Evolutionary conservation across 2,113 vertebrate genomes (phyloP).

Genomic region (Natator depressus): DNA sequence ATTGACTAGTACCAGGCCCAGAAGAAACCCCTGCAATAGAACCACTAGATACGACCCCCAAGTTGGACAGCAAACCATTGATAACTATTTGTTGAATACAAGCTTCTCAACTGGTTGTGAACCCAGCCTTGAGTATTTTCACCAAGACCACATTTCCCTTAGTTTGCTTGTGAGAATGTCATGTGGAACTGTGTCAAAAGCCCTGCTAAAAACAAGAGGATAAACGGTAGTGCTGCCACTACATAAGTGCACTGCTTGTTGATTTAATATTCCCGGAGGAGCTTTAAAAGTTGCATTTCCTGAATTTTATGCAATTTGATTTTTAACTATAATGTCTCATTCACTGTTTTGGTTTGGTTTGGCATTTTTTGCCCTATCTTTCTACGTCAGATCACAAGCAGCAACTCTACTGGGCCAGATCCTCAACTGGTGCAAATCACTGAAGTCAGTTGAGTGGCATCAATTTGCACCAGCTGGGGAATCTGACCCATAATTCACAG

Average conservation of each 20-base stretch:
- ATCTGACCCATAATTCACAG: accelerated
- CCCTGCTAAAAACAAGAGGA: neutral
- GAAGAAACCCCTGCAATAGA: neutral
- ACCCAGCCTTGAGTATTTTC: neutral
- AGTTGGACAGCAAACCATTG: neutral
- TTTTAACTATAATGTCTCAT: slow-evolving; percentile 24
- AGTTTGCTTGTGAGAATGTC: neutral
- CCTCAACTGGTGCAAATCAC: neutral
- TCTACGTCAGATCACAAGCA: neutral
- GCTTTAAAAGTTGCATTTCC: slow-evolving; percentile 49
- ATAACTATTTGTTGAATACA: neutral
- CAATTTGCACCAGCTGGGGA: accelerated
- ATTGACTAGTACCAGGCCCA: neutral
- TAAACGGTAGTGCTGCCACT: neutral
- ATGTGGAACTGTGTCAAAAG: neutral
- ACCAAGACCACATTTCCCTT: neutral
- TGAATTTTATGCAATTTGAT: slow-evolving; percentile 21
- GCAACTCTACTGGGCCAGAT: neutral
- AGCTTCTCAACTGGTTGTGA: neutral
- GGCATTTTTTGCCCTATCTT: accelerated
- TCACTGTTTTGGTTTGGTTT: neutral
- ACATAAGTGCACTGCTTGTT: accelerated
- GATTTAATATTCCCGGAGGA: neutral
- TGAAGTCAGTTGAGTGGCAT: neutral
- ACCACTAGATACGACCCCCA: neutral